phyloP scores from a whole-genome alignment of 2,888 invertebrate species.

The Dicranocentrus wangi region DNA sequence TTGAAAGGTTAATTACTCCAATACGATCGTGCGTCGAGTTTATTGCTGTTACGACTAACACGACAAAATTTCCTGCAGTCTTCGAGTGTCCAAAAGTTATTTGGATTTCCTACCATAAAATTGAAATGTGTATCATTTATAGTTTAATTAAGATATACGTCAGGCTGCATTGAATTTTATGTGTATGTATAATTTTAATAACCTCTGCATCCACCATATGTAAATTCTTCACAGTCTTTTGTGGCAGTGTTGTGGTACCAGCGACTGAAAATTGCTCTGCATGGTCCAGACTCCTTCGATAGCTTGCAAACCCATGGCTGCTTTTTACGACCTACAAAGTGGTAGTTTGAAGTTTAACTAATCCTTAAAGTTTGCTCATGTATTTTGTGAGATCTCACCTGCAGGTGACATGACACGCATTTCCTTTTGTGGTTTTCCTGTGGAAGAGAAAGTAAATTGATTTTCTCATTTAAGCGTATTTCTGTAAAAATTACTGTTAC shows the following conservation, averaged over 20 bases:
- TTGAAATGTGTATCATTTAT: background rate
- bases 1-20: background rate
- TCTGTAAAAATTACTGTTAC: no score
- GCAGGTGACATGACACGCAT: no score
- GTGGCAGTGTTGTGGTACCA: background rate
- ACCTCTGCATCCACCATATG: constrained; percentile 15
- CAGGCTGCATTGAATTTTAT: background rate
- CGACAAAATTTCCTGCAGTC: background rate
- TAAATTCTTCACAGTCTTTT: background rate
- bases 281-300: background rate
- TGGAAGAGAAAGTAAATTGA: no score
- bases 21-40: background rate
- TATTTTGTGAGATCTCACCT: no score
- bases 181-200: background rate
- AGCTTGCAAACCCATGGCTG: background rate
- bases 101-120: background rate
- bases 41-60: background rate
- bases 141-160: background rate
- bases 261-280: background rate
- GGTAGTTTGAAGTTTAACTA: no score
- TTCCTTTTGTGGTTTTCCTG: no score
- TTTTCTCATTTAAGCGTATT: no score
- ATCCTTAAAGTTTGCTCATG: background rate
- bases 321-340: no score
- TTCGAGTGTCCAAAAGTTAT: background rate